These are phyloP conservation scores for Thinocorus orbignyianus DNA, from an alignment of 2,113 vertebrate genomes.

Conservation along the genomic window DNA sequence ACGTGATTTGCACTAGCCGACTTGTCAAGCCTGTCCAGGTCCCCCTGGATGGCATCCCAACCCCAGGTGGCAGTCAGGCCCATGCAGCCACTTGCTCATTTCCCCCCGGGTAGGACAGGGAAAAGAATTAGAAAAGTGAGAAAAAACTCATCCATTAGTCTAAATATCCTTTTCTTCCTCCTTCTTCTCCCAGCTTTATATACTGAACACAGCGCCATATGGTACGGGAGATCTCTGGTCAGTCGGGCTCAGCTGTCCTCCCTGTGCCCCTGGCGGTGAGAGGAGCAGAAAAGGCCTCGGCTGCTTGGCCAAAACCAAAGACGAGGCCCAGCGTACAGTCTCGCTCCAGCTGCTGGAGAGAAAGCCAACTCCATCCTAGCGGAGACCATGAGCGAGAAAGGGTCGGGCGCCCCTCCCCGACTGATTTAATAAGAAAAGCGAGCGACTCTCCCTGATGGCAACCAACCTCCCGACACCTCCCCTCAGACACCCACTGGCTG, in stretches of 20 bases:
- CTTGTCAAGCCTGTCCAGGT: no score
- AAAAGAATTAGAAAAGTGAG: neutral
- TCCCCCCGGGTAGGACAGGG: neutral
- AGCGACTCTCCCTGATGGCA: neutral
- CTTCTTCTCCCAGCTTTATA: neutral
- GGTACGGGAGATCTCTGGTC: neutral
- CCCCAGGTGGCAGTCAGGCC: neutral
- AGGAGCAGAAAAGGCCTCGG: neutral
- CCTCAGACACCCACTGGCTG: fast-evolving
- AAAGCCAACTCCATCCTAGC: neutral
- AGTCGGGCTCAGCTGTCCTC: neutral
- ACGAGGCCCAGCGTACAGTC: neutral
- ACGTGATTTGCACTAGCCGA: no score
- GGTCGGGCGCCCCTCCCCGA: neutral
- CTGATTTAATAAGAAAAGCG: neutral
- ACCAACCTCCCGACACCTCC: fast-evolving
- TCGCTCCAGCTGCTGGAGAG: neutral
- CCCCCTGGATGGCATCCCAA: no score
- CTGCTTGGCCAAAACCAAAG: neutral
- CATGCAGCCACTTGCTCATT: neutral
- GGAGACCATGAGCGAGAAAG: neutral
- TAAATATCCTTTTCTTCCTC: neutral
- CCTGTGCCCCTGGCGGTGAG: neutral
- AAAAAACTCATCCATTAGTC: neutral
- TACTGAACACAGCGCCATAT: neutral